Base-by-base conservation (phyloP, 1,140 invertebrate genomes). In the Halesus radiatus region DNA sequence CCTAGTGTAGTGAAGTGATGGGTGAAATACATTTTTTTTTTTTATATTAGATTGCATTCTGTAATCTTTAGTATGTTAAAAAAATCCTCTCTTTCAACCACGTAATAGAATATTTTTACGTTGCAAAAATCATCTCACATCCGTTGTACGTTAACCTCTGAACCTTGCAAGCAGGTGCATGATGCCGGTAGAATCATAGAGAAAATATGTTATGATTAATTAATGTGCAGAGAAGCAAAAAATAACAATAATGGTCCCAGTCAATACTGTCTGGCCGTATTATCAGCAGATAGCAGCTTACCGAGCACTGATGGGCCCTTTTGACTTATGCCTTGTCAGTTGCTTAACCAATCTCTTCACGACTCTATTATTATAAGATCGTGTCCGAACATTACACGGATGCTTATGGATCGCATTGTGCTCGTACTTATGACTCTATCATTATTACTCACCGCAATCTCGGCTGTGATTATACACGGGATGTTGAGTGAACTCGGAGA, bases 361-460 rank as follows among this genome's bases (percentile, higher is more conserved):
- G 66, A 70, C 66, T 68, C 64, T 70, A 70, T 70, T 70, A 70
- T 70, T 70, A 70, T 45, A 50, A 45, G 15, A 70, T 70, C 66
- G 18, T 70, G 66, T 70, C 37, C 66, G 66, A 70, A 70, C 37
- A 70, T 70, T 70, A 70, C 32, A n/a, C 66, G n/a, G 66, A 66
- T 66, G 29, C 62, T 66, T 66, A 66, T 66, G 62, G 22, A 16
- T 7, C 26, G 37, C 62, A 66, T 66, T 66, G 26, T 66, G 29
- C 13, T 66, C 7, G 62, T 15, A 23, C 20, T n/a, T 56, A 13
- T 6, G 56, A 20, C 20, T 22, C 20, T 56, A 56, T 56, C 54
- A 56, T 56, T 56, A 29, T 72, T 72, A 26, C 50, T 72, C 50
- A 50, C 20, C 68, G 68, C 68, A 23, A 66, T 66, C 62, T 66